Base-by-base conservation (phyloP, 2,888 invertebrate species). In the Galeruca laticollis region DNA sequence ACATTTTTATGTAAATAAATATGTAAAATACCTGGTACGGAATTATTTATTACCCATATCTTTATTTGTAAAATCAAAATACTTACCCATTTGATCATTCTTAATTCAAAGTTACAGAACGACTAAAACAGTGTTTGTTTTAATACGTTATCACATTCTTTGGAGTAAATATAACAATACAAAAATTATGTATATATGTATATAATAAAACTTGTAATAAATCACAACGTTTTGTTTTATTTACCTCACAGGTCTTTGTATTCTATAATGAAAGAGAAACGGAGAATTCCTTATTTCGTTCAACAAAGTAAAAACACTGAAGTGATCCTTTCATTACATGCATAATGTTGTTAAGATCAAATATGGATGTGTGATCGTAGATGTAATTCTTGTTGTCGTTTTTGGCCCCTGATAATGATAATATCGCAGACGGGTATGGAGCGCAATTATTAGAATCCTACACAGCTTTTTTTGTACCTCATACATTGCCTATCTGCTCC, bases 161-260 rank as follows among this genome's bases (percentile, higher is more conserved):
- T 47, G 15, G n/a, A 47, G 15, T 4, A 8, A 47, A 47, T 18
- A 18, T 47, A 47, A 9, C 15, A 2, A 9, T 47, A 18, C 9
- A 47, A 47, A 15, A 18, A 5, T 9, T 8, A 47, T 47, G 47
- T 47, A 47, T 47, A 47, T 47, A 47, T 47, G 47, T 47, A 47
- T 18, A 47, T 47, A 47, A 47, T 47, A 47, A 47, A 47, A 1
- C 15, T 47, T 47, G n/a, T 47, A 47, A 47, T 15, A 18, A 15
- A n/a, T 9, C 9, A 18, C 15, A 47, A 18, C n/a, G 40, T 47
- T 47, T 15, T 1, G 9, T 47, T 47, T 47, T 8, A 47, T 47
- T 47, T 13, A 47, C 47, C 47, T 47, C 6, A 18, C 15, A 43
- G n/a, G n/a, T 13, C 5, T n/a, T 43, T n/a, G 43, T 43, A 26